phyloP scores from a whole-genome alignment of 2,888 invertebrate genomes.

The Lucinisca nassula region DNA sequence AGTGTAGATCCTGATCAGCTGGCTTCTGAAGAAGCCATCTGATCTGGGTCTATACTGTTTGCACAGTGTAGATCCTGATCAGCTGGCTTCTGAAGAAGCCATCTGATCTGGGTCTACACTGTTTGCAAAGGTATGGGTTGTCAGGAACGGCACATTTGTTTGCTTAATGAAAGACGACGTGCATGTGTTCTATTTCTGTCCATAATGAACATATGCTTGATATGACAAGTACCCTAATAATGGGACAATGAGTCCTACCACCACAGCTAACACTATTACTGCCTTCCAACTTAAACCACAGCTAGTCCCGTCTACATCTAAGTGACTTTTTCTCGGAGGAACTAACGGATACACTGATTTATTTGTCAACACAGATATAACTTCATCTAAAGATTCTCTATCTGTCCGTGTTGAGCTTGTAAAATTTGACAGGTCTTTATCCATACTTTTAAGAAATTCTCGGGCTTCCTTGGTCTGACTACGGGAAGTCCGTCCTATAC shows the following conservation, averaged over 20 bases:
- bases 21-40: too few relatives aligned
- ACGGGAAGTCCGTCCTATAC: slow-evolving; percentile 81
- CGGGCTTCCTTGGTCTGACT: slow-evolving; percentile 80
- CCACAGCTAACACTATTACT: slow-evolving; percentile 18
- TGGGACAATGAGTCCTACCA: slow-evolving; percentile 44
- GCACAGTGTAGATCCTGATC: too few relatives aligned
- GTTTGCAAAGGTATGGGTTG: too few relatives aligned
- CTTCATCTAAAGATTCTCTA: slow-evolving; percentile 83
- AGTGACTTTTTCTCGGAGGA: slow-evolving; percentile 34
- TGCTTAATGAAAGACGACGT: too few relatives aligned
- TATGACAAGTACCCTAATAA: neutral
- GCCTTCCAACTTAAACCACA: slow-evolving; percentile 82
- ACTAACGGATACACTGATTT: slow-evolving; percentile 80
- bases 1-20: too few relatives aligned
- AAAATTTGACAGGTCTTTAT: slow-evolving; percentile 82
- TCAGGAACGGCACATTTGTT: too few relatives aligned
- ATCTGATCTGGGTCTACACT: too few relatives aligned
- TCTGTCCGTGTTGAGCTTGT: slow-evolving; percentile 77
- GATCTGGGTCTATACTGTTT: too few relatives aligned
- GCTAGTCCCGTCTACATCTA: slow-evolving; percentile 74
- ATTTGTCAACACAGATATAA: slow-evolving; percentile 83
- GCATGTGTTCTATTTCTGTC: too few relatives aligned
- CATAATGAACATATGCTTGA: neutral
- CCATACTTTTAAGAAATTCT: slow-evolving; percentile 84
- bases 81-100: too few relatives aligned